phyloP scores from a whole-genome alignment of 2,888 invertebrate genomes.

The Tryphoninae sp. region DNA sequence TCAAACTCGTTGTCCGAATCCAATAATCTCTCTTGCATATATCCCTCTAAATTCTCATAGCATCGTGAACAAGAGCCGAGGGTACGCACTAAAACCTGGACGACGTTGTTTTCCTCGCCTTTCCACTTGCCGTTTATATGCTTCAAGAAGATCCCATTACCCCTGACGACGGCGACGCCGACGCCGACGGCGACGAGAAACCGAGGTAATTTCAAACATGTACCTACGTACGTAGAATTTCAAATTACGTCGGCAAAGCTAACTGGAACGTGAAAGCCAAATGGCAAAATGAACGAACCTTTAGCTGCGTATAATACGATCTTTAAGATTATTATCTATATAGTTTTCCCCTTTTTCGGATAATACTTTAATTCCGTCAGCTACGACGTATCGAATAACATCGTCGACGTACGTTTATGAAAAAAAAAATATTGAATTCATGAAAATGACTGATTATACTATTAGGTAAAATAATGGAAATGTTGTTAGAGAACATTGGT shows the following conservation, averaged over 20 bases:
- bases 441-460: too few species aligned
- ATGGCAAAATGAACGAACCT: background rate
- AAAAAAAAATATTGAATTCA: too few species aligned
- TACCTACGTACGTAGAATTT: background rate
- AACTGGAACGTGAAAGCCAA: background rate
- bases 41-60: background rate
- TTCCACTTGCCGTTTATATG: background rate
- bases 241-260: background rate
- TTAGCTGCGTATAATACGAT: background rate
- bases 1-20: constrained; percentile 37
- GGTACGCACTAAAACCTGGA: constrained; percentile 1
- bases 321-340: too few species aligned
- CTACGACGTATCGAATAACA: too few species aligned
- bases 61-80: constrained; percentile 8
- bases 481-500: background rate
- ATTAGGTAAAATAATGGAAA: too few species aligned
- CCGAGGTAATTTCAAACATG: constrained; percentile 39
- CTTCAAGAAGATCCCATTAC: constrained; percentile 38
- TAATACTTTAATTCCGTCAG: too few species aligned
- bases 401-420: too few species aligned
- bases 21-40: constrained; percentile 53
- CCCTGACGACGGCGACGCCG: background rate
- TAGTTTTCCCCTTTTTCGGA: too few species aligned
- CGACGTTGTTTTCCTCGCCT: constrained; percentile 52
- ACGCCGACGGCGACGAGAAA: constrained; percentile 10